Evolutionary conservation across 92 coral and sea anemone genomes (phyloP), one percentile per base, ranked within the genome.

Genomic region (Epizoanthus ramosus): DNA sequence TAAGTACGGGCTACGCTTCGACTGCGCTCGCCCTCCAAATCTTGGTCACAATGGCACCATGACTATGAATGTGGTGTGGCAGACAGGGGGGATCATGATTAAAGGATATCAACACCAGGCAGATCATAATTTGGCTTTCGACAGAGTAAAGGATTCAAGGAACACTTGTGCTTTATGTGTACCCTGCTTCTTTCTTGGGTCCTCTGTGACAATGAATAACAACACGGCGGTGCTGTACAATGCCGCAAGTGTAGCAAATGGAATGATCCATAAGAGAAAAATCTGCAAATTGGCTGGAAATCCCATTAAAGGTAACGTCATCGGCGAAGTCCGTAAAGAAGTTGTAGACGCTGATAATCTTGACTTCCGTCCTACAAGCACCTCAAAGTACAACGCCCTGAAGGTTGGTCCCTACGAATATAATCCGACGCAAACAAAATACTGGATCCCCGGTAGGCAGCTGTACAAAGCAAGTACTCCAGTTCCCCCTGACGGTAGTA

Each of bases 391-490:
- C 81, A 73, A 80, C 25, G 65, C 71, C 39, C 75, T 82, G 68
- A 80, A 61, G 9, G 97, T 88, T 17, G 92, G 94, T 0, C 94
- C 97, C 6, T 92, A 90, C 63, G 65, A 52, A 56, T 91, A 89
- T 75, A 69, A 89, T 31, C 90, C 91, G 6, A 57, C 47, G 18
- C 74, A 6, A 37, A 79, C 57, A 17, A 47, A 54, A 19, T 86
- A 90, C 63, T 92, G 94, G 94, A 90, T 92, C 23, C 97, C 97
- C 31, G 94, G 97, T 3, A 87, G 92, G 67, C 90, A 81, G 60
- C 35, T 83, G 45, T 90, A 87, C 88, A 92, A 90, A 57, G 79
- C 92, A 0, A 80, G 90, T 67, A 90, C 87, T 5, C 92, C 97
- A 56, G 85, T 89, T 28, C 92, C 95, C 67, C 91, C 87, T 52